Evolutionary conservation across 2,888 invertebrate genomes (phyloP).

Genomic region (Torymus auratus): DNA sequence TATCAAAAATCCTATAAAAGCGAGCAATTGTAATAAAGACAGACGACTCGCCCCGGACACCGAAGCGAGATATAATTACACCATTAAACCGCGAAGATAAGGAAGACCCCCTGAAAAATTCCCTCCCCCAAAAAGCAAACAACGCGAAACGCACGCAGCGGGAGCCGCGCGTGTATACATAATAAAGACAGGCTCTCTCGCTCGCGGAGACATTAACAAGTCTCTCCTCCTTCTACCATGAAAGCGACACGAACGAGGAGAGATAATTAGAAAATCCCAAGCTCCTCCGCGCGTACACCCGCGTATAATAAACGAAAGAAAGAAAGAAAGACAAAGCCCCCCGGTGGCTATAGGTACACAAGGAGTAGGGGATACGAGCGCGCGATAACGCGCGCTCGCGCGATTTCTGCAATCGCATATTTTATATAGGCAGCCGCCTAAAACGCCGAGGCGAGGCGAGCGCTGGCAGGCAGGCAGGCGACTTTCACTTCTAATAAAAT

Average conservation of each 20-base stretch:
- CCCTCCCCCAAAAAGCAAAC: too few species aligned
- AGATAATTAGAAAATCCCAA: slow-evolving; percentile 5
- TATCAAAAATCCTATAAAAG: too few species aligned
- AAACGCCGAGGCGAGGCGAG: slow-evolving; percentile 59
- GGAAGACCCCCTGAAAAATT: too few species aligned
- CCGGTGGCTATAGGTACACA: background rate
- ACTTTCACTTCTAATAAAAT: slow-evolving; percentile 74
- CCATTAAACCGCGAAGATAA: too few species aligned
- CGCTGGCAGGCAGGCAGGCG: slow-evolving; percentile 40
- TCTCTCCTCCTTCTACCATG: too few species aligned
- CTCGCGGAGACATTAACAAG: too few species aligned
- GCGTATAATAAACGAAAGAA: background rate
- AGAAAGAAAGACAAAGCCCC: background rate
- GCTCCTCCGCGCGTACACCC: background rate
- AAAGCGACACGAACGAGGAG: slow-evolving; percentile 23
- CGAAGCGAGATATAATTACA: too few species aligned
- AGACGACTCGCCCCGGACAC: too few species aligned
- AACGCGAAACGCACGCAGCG: too few species aligned
- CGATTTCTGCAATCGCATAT: slow-evolving; percentile 48
- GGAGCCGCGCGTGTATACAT: too few species aligned
- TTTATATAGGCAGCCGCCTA: slow-evolving; percentile 63
- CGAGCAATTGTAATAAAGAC: too few species aligned
- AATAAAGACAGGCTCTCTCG: too few species aligned
- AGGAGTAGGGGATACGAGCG: slow-evolving; percentile 30
- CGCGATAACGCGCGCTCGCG: slow-evolving; percentile 39